phyloP scores from a whole-genome alignment of 2,797 vertebrate genomes.

The Sebastes hubbsi region DNA sequence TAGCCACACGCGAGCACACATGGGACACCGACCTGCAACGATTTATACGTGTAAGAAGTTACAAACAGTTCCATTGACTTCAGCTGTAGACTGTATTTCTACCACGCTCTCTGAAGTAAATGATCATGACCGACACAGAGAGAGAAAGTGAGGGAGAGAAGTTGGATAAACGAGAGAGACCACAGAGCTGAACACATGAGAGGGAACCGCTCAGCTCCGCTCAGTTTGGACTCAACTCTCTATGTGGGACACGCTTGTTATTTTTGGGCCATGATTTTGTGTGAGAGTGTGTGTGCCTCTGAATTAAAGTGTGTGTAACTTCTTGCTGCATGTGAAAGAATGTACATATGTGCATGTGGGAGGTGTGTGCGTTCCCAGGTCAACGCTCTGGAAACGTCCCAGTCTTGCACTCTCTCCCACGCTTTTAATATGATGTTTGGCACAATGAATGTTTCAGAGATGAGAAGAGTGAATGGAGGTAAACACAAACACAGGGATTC shows the following conservation, averaged over 20 bases:
- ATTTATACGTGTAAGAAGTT: too few relatives aligned
- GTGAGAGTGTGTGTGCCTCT: too few relatives aligned
- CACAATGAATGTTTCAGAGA: neutral
- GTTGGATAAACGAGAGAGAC: too few relatives aligned
- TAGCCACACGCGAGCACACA: too few relatives aligned
- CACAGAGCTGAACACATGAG: too few relatives aligned
- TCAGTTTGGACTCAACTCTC: slow-evolving; percentile 10
- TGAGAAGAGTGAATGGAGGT: neutral
- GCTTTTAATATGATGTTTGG: neutral
- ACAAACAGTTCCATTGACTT: too few relatives aligned
- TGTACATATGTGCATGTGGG: neutral
- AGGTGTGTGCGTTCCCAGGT: slow-evolving; percentile 25
- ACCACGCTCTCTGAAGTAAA: too few relatives aligned
- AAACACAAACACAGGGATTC: slow-evolving; percentile 1
- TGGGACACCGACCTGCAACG: too few relatives aligned
- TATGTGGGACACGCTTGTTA: slow-evolving; percentile 59
- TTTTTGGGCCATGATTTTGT: slow-evolving; percentile 37
- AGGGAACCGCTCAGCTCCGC: too few relatives aligned
- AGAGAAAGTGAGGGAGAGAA: too few relatives aligned
- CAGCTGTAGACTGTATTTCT: too few relatives aligned
- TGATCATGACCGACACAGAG: too few relatives aligned
- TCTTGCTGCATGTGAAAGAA: neutral
- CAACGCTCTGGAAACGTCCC: slow-evolving; percentile 25
- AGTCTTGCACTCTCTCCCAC: slow-evolving; percentile 9
- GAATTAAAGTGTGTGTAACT: neutral